phyloP scores from a whole-genome alignment of 2,888 invertebrate genomes.

The Tanypteryx hageni region DNA sequence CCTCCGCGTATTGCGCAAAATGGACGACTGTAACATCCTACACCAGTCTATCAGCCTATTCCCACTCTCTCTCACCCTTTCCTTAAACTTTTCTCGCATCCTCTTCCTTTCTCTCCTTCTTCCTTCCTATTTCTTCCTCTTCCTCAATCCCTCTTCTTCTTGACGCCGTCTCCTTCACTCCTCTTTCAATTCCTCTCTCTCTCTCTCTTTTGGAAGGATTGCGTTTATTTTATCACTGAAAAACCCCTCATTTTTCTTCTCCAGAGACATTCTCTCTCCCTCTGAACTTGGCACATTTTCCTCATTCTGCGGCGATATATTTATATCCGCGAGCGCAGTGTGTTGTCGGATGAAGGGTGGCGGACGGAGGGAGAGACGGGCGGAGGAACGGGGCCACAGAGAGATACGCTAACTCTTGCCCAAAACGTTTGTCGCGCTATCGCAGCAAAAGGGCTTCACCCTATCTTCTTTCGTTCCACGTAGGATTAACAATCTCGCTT shows the following conservation, averaged over 20 bases:
- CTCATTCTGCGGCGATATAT: constrained; percentile 3
- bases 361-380: neutral
- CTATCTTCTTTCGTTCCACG: neutral
- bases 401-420: constrained; percentile 20
- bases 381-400: too few relatives aligned
- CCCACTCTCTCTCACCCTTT: neutral
- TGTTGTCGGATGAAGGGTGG: neutral
- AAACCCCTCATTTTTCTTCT: neutral
- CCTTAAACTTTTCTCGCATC: neutral
- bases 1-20: too few relatives aligned
- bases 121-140: neutral
- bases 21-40: too few relatives aligned
- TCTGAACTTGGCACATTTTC: constrained; percentile 29
- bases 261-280: neutral
- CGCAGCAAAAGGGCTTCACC: neutral
- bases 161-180: neutral
- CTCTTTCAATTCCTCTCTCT: neutral
- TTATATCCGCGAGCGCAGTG: neutral
- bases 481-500: neutral
- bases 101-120: neutral
- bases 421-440: neutral
- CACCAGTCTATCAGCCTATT: too few relatives aligned
- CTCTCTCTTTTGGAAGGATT: neutral
- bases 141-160: neutral
- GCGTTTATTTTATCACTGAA: neutral